Evolutionary conservation across 1,140 invertebrate species (phyloP).

Genomic region (Drosophila malerkotliana): DNA sequence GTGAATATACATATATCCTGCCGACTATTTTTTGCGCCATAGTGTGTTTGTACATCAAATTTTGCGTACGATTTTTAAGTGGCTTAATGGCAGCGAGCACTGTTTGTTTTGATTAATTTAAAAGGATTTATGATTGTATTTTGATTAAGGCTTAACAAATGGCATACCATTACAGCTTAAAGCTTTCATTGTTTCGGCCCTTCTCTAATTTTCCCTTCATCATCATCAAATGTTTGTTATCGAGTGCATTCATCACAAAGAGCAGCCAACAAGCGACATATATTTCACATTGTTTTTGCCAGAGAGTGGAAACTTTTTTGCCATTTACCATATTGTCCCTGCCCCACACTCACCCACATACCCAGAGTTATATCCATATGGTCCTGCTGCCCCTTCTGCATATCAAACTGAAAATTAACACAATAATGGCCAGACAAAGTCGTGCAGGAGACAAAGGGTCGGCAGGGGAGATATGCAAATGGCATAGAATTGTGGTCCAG

Average conservation of each 20-base stretch:
- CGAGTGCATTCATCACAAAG: constrained; percentile 48
- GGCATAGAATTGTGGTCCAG: constrained; percentile 59
- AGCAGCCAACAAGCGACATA: constrained; percentile 69
- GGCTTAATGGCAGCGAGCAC: constrained; percentile 9
- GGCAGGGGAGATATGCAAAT: constrained; percentile 64
- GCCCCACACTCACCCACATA: constrained; percentile 12
- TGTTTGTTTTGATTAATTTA: constrained; percentile 8
- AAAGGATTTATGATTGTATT: not conserved
- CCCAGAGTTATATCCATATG: constrained; percentile 16
- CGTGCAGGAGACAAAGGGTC: constrained; percentile 28
- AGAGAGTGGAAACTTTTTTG: constrained; percentile 73
- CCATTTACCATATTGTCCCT: constrained; percentile 66
- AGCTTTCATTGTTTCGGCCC: not conserved
- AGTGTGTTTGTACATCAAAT: constrained; percentile 36
- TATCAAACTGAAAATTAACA: constrained; percentile 77
- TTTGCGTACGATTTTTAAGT: constrained; percentile 43
- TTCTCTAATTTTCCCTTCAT: constrained; percentile 1
- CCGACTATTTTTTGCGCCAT: constrained; percentile 20
- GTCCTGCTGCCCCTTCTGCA: constrained; percentile 7
- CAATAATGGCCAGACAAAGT: constrained; percentile 72
- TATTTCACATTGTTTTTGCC: constrained; percentile 74
- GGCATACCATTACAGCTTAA: not conserved
- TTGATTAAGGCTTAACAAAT: not conserved
- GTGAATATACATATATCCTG: constrained; percentile 2
- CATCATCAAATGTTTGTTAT: constrained; percentile 26